Evolutionary conservation across 2,888 invertebrate species (phyloP).

Genomic region (Lymantria dispar): DNA sequence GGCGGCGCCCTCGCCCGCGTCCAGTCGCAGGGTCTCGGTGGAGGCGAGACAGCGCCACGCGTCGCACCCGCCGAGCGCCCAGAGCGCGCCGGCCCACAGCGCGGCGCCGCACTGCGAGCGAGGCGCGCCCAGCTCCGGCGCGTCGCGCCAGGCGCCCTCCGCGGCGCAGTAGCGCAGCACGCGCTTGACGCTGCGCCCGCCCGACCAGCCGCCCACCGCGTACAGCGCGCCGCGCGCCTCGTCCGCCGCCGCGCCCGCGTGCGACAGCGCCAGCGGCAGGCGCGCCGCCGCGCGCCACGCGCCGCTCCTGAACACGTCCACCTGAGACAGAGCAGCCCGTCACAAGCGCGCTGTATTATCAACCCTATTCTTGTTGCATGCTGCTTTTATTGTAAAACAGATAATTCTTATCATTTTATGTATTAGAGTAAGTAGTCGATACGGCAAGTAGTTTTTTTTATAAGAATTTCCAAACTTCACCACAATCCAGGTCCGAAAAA

Average conservation of each 20-base stretch:
- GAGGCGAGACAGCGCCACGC: constrained; percentile 90
- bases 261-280: constrained; percentile 84
- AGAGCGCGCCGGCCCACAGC: constrained; percentile 85
- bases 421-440: no score
- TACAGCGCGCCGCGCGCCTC: constrained; percentile 78
- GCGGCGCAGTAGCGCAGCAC: constrained; percentile 88
- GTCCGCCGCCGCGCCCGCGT: constrained; percentile 86
- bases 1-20: constrained; percentile 65
- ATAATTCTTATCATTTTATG: no score
- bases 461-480: no score
- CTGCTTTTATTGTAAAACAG: no score
- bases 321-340: constrained; percentile 12
- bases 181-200: constrained; percentile 81
- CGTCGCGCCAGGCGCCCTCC: constrained; percentile 84
- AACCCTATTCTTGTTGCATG: no score
- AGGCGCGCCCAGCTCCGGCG: constrained; percentile 85
- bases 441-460: no score
- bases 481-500: no score
- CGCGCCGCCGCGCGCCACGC: constrained; percentile 29
- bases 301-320: constrained; percentile 20
- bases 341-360: no score
- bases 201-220: constrained; percentile 86
- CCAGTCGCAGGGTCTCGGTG: constrained; percentile 57
- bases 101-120: constrained; percentile 91
- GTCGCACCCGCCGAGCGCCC: constrained; percentile 93